Evolutionary conservation across 2,113 vertebrate genomes (phyloP).

Genomic region (Passer domesticus): DNA sequence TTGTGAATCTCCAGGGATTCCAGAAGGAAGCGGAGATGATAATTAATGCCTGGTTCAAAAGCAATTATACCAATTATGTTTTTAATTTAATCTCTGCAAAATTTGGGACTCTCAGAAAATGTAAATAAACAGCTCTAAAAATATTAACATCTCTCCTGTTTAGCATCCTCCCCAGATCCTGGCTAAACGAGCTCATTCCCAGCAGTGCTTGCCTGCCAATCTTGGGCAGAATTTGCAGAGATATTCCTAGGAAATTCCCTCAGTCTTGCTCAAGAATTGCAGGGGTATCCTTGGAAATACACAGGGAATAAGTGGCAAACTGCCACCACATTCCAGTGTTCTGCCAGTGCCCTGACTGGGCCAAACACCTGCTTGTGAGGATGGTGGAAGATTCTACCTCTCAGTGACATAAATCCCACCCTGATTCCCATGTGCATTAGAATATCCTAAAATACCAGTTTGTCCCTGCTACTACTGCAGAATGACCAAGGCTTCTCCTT

Average conservation of each 20-base stretch:
- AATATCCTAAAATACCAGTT: not conserved
- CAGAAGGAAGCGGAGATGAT: slow-evolving; percentile 31
- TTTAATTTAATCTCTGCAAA: slow-evolving; percentile 63
- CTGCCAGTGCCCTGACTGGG: not conserved
- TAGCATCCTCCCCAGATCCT: not conserved
- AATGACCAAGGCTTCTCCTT: no score
- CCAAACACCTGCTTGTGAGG: not conserved
- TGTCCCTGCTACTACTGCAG: not conserved
- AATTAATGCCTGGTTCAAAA: slow-evolving; percentile 65
- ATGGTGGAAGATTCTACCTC: not conserved
- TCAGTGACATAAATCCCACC: not conserved
- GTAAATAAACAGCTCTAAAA: slow-evolving; percentile 47
- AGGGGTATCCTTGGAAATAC: not conserved
- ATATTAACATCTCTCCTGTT: not conserved
- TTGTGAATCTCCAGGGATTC: slow-evolving; percentile 44
- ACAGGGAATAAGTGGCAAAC: accelerated
- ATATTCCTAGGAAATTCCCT: not conserved
- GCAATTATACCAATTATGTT: slow-evolving; percentile 63
- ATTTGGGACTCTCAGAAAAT: slow-evolving; percentile 47
- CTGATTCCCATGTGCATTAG: accelerated
- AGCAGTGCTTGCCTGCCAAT: accelerated
- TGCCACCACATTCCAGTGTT: not conserved
- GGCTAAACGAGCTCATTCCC: not conserved
- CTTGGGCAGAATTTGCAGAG: not conserved
- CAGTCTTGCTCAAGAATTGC: not conserved